These are phyloP conservation scores for Pseudococcus viburni DNA, from an alignment of 2,888 invertebrate genomes.

Conservation along the genomic window DNA sequence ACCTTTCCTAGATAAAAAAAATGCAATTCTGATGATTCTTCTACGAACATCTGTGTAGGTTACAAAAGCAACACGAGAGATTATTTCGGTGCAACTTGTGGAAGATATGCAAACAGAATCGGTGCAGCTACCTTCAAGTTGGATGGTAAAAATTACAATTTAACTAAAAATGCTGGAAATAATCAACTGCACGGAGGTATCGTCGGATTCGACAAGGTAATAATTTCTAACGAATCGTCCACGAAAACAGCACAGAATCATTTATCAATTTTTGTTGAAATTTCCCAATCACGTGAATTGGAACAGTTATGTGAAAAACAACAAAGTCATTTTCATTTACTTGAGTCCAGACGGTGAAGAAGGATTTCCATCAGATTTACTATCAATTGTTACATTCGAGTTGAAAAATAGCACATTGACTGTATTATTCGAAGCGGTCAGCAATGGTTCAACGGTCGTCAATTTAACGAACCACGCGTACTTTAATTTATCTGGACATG, in stretches of 20 bases:
- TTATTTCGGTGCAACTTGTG: constrained; percentile 91
- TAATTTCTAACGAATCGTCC: not conserved
- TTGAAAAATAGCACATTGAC: constrained; percentile 73
- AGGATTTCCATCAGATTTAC: constrained; percentile 76
- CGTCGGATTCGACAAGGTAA: constrained; percentile 85
- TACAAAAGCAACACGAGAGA: constrained; percentile 71
- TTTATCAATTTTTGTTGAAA: not conserved
- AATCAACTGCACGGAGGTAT: constrained; percentile 85
- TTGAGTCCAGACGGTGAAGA: constrained; percentile 75
- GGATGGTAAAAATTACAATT: constrained; percentile 78
- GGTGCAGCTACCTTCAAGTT: constrained; percentile 80
- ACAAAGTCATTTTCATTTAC: constrained; percentile 72
- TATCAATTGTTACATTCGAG: constrained; percentile 73
- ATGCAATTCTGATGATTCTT: too few species aligned
- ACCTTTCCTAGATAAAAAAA: too few species aligned
- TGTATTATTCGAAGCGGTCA: constrained; percentile 74
- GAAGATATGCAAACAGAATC: constrained; percentile 88
- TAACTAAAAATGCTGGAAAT: constrained; percentile 80
- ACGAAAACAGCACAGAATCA: not conserved
- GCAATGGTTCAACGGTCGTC: constrained; percentile 75
- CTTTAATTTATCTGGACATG: constrained; percentile 78
- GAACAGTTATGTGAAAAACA: constrained; percentile 72
- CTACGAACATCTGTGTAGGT: not conserved
- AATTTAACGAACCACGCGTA: constrained; percentile 77
- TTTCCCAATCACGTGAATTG: constrained; percentile 72